Conservation (phyloP, 2,888 invertebrate genomes). For the Oscheius myriophilus region DNA sequence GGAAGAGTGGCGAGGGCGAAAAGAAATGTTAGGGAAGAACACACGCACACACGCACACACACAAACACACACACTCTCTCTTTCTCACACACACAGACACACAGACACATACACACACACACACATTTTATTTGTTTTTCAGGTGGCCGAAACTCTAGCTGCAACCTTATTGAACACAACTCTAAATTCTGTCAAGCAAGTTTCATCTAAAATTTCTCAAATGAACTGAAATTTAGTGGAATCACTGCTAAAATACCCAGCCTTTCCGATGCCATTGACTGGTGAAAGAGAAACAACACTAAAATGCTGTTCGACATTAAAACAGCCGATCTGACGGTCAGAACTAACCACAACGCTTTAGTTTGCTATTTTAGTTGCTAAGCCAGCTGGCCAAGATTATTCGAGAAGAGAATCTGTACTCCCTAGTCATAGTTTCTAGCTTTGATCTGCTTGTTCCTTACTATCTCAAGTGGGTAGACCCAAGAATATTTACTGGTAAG, state of each 20-base stretch:
- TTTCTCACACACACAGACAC: not conserved
- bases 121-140: no score
- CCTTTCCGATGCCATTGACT: constrained; percentile 80
- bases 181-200: constrained; percentile 34
- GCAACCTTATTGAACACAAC: constrained; percentile 21
- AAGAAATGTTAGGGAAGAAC: no score
- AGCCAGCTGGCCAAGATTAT: no score
- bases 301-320: constrained; percentile 84
- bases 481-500: constrained; percentile 50
- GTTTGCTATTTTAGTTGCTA: no score
- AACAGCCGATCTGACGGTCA: constrained; percentile 65
- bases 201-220: not conserved
- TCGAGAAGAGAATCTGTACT: constrained; percentile 74
- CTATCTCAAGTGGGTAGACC: constrained; percentile 48
- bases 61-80: no score
- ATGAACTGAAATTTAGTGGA: constrained; percentile 19
- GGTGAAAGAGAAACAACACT: constrained; percentile 78
- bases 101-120: no score
- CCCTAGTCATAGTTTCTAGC: constrained; percentile 79
- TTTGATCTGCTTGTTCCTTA: constrained; percentile 78
- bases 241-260: constrained; percentile 76
- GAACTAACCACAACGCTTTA: no score
- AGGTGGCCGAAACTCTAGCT: not conserved
- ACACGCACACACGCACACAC: no score
- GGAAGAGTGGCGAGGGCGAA: constrained; percentile 29